phyloP scores from a whole-genome alignment of 2,113 vertebrate species.

The Synchiropus splendidus region DNA sequence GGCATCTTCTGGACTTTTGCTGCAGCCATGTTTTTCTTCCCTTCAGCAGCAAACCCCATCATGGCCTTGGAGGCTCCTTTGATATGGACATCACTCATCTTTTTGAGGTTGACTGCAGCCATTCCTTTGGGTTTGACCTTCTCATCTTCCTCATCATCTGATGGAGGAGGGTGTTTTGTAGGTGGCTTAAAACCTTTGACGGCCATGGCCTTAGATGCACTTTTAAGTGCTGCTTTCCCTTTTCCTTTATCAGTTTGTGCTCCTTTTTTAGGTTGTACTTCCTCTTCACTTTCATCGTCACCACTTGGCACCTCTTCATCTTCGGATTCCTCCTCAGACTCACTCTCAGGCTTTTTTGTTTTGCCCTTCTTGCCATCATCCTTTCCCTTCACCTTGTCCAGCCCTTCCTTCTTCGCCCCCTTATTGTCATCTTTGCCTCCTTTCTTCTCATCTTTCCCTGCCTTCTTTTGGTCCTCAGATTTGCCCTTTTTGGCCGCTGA shows the following conservation, averaged over 20 bases:
- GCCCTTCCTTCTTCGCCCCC: constrained; percentile 62
- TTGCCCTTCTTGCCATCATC: constrained; percentile 72
- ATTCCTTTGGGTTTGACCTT: constrained; percentile 40
- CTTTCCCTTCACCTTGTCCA: constrained; percentile 67
- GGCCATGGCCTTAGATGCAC: constrained; percentile 61
- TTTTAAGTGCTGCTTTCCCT: constrained; percentile 59
- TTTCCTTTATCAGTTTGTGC: constrained; percentile 56
- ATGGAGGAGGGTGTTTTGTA: constrained; percentile 40
- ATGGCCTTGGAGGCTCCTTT: constrained; percentile 70
- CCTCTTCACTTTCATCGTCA: constrained; percentile 58
- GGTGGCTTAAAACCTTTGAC: constrained; percentile 65
- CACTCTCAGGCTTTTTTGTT: constrained; percentile 70
- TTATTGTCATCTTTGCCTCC: constrained; percentile 65
- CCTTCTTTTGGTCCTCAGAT: constrained; percentile 54
- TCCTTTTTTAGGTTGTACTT: constrained; percentile 47
- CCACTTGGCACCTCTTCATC: constrained; percentile 70
- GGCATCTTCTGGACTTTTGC: constrained; percentile 44
- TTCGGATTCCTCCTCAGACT: constrained; percentile 75
- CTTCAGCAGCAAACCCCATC: constrained; percentile 55
- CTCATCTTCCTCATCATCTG: constrained; percentile 33
- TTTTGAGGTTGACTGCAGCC: constrained; percentile 52
- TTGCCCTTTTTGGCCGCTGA: constrained; percentile 62
- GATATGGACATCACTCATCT: constrained; percentile 59
- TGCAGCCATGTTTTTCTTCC: constrained; percentile 43
- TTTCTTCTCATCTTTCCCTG: constrained; percentile 55